Conservation (phyloP, 2,888 invertebrate species). For the Nemapogon koenigi region DNA sequence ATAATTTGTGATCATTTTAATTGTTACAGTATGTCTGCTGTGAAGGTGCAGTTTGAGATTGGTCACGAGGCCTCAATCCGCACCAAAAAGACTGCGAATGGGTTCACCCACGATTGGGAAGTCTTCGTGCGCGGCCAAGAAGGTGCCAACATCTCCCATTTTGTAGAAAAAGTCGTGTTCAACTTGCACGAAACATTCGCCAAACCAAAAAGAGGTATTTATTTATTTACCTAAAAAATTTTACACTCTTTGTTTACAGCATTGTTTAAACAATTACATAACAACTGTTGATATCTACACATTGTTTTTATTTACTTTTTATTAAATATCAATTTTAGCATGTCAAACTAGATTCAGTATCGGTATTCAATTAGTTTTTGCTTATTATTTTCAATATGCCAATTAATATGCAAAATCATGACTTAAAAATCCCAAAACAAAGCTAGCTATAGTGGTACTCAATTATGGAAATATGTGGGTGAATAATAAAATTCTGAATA, state of each 20-base stretch:
- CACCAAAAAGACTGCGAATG: slow-evolving; percentile 83
- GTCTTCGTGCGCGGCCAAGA: slow-evolving; percentile 91
- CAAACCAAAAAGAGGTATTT: slow-evolving; percentile 86
- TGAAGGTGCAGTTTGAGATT: slow-evolving; percentile 84
- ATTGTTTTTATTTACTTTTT: not conserved
- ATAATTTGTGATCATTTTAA: too few relatives aligned
- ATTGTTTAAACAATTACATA: too few relatives aligned
- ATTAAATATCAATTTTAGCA: not conserved
- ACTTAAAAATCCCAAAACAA: too few relatives aligned
- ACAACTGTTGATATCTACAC: too few relatives aligned
- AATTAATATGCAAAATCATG: too few relatives aligned
- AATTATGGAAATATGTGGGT: too few relatives aligned
- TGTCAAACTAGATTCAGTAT: not conserved
- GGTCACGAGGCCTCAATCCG: slow-evolving; percentile 88
- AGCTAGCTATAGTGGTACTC: too few relatives aligned
- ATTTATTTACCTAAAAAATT: too few relatives aligned
- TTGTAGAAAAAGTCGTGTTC: slow-evolving; percentile 93
- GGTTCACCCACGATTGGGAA: slow-evolving; percentile 98
- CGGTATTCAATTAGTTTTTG: not conserved
- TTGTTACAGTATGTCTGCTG: slow-evolving; percentile 38
- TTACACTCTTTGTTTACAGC: too few relatives aligned
- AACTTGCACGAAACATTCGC: slow-evolving; percentile 90
- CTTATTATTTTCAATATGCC: not conserved
- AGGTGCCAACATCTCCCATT: slow-evolving; percentile 85
- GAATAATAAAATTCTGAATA: too few relatives aligned